Percentiles rank a stretch among this genome's conserved stretches.
These are phyloP conservation scores for Oreortyx pictus DNA, from an alignment of 2,797 vertebrate species.

Conservation along the genomic window DNA sequence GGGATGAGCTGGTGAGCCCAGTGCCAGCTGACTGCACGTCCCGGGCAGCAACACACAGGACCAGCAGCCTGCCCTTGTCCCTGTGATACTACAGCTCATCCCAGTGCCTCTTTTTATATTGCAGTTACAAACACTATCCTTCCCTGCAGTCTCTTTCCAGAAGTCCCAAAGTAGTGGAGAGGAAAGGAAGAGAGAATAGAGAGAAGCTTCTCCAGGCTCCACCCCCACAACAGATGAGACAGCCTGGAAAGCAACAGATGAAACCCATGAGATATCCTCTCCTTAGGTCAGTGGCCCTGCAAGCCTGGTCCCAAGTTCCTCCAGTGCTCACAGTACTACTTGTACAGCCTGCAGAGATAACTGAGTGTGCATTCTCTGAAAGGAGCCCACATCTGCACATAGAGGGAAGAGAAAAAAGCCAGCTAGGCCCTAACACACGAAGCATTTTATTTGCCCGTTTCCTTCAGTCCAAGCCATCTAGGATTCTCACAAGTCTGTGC, in stretches of 20 bases:
- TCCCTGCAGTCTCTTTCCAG: background rate
- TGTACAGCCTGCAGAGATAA: background rate
- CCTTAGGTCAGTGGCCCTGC: background rate
- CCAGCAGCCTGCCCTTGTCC: background rate
- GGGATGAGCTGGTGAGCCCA: background rate
- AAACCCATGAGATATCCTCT: background rate
- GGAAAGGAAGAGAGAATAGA: background rate
- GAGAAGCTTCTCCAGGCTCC: background rate
- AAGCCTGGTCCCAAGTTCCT: background rate
- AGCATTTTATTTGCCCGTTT: background rate
- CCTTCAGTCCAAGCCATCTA: background rate
- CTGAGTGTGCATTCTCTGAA: background rate
- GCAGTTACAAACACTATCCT: background rate
- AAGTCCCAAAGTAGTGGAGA: background rate
- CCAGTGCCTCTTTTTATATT: background rate
- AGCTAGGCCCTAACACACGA: background rate
- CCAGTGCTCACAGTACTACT: background rate
- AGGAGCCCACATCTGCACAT: background rate
- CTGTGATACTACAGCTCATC: background rate
- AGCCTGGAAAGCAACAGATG: background rate
- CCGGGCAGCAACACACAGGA: background rate
- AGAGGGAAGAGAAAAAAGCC: background rate
- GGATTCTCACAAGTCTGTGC: background rate
- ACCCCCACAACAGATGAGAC: background rate
- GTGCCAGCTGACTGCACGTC: background rate